A percentile compares a stretch with the other conserved stretches of the same genome.
Evolutionary conservation across 2,888 invertebrate species (phyloP).

Genomic region (Epinotia ramella): DNA sequence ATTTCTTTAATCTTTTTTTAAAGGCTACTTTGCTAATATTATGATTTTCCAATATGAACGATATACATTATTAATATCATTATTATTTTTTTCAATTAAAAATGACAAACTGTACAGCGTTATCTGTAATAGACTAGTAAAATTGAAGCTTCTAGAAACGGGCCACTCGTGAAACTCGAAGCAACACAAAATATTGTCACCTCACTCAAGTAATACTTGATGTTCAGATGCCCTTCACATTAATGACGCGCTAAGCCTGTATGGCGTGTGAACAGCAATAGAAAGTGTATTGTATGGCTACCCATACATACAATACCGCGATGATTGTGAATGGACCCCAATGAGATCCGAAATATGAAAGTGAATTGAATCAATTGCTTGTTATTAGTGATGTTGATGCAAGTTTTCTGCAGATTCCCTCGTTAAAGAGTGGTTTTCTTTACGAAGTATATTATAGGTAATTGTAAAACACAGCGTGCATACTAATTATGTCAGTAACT

Average conservation of each 20-base stretch:
- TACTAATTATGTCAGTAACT: constrained; percentile 4
- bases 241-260: constrained; percentile 18
- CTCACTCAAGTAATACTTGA: constrained; percentile 22
- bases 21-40: too few relatives aligned
- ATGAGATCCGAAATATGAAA: constrained; percentile 34
- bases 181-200: constrained; percentile 15
- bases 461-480: not conserved
- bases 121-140: too few relatives aligned
- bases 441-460: not conserved
- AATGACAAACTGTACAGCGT: too few relatives aligned
- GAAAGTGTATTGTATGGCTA: constrained; percentile 49
- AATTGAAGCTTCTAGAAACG: too few relatives aligned
- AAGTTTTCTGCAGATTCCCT: constrained; percentile 12
- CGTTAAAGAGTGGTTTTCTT: constrained; percentile 4
- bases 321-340: constrained; percentile 41
- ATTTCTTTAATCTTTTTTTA: too few relatives aligned
- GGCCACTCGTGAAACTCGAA: not conserved
- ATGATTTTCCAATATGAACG: too few relatives aligned
- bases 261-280: constrained; percentile 44
- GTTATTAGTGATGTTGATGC: constrained; percentile 26
- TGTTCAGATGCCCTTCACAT: constrained; percentile 20
- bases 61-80: too few relatives aligned
- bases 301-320: constrained; percentile 33
- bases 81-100: too few relatives aligned
- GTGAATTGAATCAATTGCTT: constrained; percentile 39